These are phyloP conservation scores for Chlorospingus flavigularis DNA, from an alignment of 2,797 vertebrate species.

Conservation along the genomic window DNA sequence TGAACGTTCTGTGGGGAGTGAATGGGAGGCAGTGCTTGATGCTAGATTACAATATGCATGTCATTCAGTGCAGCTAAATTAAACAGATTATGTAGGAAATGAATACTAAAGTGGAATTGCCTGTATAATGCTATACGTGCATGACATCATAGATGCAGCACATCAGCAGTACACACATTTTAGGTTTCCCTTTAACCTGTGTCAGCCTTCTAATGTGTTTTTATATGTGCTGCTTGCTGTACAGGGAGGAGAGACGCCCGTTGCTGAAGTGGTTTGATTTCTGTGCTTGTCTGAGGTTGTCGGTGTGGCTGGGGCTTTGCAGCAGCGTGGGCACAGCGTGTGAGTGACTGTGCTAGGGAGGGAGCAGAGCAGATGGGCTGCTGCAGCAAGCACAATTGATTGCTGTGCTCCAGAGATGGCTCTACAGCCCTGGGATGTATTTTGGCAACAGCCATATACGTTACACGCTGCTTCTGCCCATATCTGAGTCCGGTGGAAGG, in stretches of 20 bases:
- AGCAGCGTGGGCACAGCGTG: not conserved
- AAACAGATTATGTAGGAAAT: not conserved
- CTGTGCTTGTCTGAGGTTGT: not conserved
- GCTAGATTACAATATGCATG: not conserved
- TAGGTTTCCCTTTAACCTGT: not conserved
- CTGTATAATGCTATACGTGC: not conserved
- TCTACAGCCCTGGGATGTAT: not conserved
- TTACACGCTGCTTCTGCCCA: not conserved
- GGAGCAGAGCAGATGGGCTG: constrained; percentile 12
- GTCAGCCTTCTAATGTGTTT: not conserved
- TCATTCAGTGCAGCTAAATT: not conserved
- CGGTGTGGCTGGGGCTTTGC: not conserved
- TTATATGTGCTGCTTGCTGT: not conserved
- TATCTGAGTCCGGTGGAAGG: not conserved
- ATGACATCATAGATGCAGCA: not conserved
- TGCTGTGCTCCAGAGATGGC: not conserved
- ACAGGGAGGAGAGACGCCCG: not conserved
- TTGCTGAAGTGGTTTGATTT: not conserved
- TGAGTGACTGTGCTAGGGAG: not conserved
- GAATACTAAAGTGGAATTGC: not conserved
- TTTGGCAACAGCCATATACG: not conserved
- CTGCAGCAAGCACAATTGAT: constrained; percentile 21
- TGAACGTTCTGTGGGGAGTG: not conserved
- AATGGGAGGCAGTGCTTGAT: not conserved
- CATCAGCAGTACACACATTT: not conserved